These are phyloP conservation scores for Poeciliopsis retropinna DNA, from an alignment of 2,113 vertebrate genomes.

Conservation along the genomic window DNA sequence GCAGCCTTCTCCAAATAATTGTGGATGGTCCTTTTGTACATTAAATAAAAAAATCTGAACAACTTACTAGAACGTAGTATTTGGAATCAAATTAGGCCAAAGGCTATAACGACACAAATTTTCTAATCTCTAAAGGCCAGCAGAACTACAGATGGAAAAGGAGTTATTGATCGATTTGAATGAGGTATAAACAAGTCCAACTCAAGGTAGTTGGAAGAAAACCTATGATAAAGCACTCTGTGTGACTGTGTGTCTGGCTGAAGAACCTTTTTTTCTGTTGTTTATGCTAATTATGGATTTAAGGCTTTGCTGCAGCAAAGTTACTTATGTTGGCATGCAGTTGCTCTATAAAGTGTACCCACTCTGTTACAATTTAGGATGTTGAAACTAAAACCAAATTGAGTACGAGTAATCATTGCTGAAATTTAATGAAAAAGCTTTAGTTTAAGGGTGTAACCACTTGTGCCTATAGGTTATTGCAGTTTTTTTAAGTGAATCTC, in stretches of 20 bases:
- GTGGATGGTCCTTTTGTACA: conserved; percentile 21
- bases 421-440: too few species aligned
- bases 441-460: too few species aligned
- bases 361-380: background rate
- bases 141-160: conserved; percentile 14
- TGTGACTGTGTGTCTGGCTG: background rate
- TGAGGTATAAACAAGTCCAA: conserved; percentile 25
- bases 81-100: conserved; percentile 26
- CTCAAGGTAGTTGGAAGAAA: conserved; percentile 27
- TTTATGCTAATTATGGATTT: conserved; percentile 11
- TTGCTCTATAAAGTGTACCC: background rate
- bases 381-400: background rate
- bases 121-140: conserved; percentile 14
- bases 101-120: conserved; percentile 4
- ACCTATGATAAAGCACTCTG: conserved; percentile 28
- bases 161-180: conserved; percentile 21
- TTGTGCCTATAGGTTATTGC: too few species aligned
- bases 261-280: too few species aligned
- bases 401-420: background rate
- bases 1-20: conserved; percentile 10
- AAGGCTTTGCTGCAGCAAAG: conserved; percentile 10
- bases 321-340: background rate
- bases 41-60: conserved; percentile 29
- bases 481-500: too few species aligned
- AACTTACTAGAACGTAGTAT: conserved; percentile 22